Percentiles rank a stretch among this genome's conserved stretches.
Conservation (phyloP, 2,797 vertebrate species). For the Sebastiscus tertius region DNA sequence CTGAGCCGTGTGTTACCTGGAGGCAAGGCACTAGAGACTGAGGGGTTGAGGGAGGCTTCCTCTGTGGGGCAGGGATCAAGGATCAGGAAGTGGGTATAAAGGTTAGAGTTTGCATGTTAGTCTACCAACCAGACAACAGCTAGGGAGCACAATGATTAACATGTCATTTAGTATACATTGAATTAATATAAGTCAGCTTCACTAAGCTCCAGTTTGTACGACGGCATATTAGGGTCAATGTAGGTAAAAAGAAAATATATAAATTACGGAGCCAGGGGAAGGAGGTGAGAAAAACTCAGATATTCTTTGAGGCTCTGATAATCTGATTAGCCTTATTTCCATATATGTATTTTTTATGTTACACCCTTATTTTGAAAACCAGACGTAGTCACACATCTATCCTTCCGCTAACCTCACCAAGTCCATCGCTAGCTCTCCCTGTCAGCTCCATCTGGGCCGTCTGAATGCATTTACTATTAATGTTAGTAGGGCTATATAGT, state of each 20-base stretch:
- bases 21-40: constrained; percentile 86
- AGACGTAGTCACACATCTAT: no score
- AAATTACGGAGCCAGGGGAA: neutral
- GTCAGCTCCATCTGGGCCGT: neutral
- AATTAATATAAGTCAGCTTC: constrained; percentile 8
- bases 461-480: neutral
- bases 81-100: constrained; percentile 79
- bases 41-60: constrained; percentile 86
- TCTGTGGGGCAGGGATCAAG: constrained; percentile 83
- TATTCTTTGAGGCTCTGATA: neutral
- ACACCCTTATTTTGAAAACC: no score
- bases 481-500: neutral
- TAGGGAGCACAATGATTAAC: constrained; percentile 42
- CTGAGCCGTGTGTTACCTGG: constrained; percentile 80
- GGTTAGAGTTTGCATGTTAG: constrained; percentile 88
- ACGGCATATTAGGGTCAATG: neutral
- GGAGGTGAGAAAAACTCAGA: neutral
- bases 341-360: no score
- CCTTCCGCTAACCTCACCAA: no score
- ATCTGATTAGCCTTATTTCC: no score
- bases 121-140: constrained; percentile 50
- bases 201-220: neutral
- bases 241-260: neutral
- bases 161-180: constrained; percentile 12
- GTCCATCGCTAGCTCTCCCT: no score